Percentiles rank a stretch among this genome's conserved stretches.
These are phyloP conservation scores for Thymallus thymallus DNA, from an alignment of 2,113 vertebrate species.

Conservation along the genomic window DNA sequence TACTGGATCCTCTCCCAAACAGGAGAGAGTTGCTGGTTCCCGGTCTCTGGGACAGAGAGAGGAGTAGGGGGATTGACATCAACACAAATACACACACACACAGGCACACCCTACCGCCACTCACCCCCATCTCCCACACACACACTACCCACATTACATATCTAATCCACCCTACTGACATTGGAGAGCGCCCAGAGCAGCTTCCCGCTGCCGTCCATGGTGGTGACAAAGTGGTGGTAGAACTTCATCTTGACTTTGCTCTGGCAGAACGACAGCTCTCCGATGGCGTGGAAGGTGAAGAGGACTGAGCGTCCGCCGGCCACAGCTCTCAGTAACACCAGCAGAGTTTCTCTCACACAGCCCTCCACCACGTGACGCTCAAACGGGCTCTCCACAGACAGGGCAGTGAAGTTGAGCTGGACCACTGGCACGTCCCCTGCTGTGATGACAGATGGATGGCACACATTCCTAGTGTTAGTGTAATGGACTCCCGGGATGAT, in stretches of 20 bases:
- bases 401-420: slow-evolving; percentile 74
- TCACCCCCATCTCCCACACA: background rate
- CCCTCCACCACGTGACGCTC: slow-evolving; percentile 70
- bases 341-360: slow-evolving; percentile 74
- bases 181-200: slow-evolving; percentile 65
- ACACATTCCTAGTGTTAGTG: background rate
- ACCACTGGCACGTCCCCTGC: slow-evolving; percentile 78
- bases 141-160: background rate
- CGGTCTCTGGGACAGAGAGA: background rate
- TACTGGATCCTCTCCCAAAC: slow-evolving; percentile 11
- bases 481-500: too few relatives aligned
- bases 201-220: slow-evolving; percentile 67
- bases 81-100: background rate
- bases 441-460: background rate
- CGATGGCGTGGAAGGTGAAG: slow-evolving; percentile 74
- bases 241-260: slow-evolving; percentile 81
- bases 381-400: slow-evolving; percentile 67
- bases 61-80: background rate
- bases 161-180: slow-evolving; percentile 57
- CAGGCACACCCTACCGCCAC: background rate
- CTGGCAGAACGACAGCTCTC: slow-evolving; percentile 71
- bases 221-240: slow-evolving; percentile 73
- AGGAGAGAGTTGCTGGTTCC: background rate
- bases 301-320: slow-evolving; percentile 60
- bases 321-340: slow-evolving; percentile 69